Evolutionary conservation across 2,888 invertebrate genomes (phyloP), one percentile per base, ranked within the genome.

Genomic region (Epinotia nisella): DNA sequence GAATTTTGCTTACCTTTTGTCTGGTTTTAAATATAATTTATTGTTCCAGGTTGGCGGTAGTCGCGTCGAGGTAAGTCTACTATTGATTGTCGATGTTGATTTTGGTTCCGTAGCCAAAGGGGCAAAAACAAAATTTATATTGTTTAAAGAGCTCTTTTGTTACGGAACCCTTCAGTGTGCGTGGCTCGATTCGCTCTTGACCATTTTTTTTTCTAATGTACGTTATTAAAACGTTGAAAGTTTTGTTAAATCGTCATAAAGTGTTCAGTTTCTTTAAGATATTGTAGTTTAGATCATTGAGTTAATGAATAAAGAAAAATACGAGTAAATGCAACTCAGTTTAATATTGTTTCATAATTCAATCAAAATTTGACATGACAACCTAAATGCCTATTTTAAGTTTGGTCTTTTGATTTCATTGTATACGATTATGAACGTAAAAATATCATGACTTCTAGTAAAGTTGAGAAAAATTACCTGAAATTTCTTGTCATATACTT

Each of bases 1-100:
- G 29, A 67, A 55, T 61, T 61, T 13, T 70, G 49, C 64, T 70
- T 58, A 64, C 64, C 56, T 64, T n/a, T 58, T 21, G 64, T 58
- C 58, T 70, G 58, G n/a, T 39, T n/a, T 65, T 21, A 70, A 64
- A 51, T 39, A 13, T 56, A 35, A 65, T 71, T 65, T 66, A 60
- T 71, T 66, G 71, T 71, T 71, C 1, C 71, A 71, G 71, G 29
- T 60, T 65, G 19, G 59, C 5, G 41, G 65, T 65, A 59, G 65
- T 53, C 71, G 59, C 24, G 24, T 21, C 24, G 24, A 24, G 71
- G 71, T 71, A 17, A 66, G 71, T 60, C 51, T 45, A 24, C 39
- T 51, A 11, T 29, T 4, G 10, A 59, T 41, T 58, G 39, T 45
- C 11, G 9, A 58, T 58, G n/a, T n/a, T 1, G 45, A 45, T 15